Conservation (phyloP, 2,888 invertebrate genomes). For the Philaethria dido region DNA sequence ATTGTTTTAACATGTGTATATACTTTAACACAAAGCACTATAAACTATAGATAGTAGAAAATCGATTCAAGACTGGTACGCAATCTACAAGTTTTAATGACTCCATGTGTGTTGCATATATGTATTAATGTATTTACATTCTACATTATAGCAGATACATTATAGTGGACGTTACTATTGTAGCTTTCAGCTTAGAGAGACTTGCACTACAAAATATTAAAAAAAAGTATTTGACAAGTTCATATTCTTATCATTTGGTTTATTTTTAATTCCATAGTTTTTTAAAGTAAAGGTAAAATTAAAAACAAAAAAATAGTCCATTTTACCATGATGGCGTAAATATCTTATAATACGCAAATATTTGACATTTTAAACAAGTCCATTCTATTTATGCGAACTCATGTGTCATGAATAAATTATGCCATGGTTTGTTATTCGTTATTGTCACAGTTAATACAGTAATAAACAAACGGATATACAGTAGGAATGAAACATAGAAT, state of each 20-base stretch:
- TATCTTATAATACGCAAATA: neutral
- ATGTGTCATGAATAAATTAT: conserved; percentile 24
- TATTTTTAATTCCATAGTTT: too few species aligned
- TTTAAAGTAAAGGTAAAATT: too few species aligned
- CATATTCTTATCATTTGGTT: too few species aligned
- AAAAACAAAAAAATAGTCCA: too few species aligned
- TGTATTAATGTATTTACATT: conserved; percentile 16
- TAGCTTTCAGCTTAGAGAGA: neutral
- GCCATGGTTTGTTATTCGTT: conserved; percentile 28
- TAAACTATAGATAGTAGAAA: neutral
- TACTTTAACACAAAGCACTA: neutral
- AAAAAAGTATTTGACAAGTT: too few species aligned
- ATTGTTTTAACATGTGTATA: neutral
- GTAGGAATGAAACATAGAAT: too few species aligned
- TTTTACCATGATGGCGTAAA: neutral
- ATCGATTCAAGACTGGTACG: conserved; percentile 2
- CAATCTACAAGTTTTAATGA: conserved; percentile 24
- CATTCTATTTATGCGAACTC: conserved; percentile 34
- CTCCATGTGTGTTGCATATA: conserved; percentile 7
- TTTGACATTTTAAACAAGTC: conserved; percentile 8
- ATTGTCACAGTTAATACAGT: conserved; percentile 26
- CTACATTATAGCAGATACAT: neutral
- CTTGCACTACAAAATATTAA: too few species aligned
- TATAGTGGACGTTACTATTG: neutral
- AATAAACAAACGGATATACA: conserved; percentile 20